Evolutionary conservation across 2,888 invertebrate genomes (phyloP).

Genomic region (Drosophila bunnanda): DNA sequence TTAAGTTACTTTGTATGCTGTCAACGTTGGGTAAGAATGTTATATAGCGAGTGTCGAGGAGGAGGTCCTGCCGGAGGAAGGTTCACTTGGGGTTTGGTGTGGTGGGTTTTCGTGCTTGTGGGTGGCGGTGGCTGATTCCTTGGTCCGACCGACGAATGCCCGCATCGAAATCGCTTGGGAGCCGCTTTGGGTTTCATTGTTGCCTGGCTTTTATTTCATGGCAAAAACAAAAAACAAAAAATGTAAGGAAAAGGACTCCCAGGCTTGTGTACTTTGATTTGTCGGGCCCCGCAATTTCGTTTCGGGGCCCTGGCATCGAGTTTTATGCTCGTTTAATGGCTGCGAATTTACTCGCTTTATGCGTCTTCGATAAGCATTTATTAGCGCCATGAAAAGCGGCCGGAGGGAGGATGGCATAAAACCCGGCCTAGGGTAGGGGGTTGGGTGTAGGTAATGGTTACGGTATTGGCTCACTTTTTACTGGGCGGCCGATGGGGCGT

Average conservation of each 20-base stretch:
- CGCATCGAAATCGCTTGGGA: slow-evolving; percentile 80
- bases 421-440: background rate
- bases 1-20: slow-evolving; percentile 84
- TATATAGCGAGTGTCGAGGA: slow-evolving; percentile 40
- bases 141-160: slow-evolving; percentile 60
- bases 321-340: slow-evolving; percentile 81
- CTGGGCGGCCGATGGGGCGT: slow-evolving; percentile 74
- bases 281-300: slow-evolving; percentile 67
- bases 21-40: slow-evolving; percentile 78
- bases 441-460: slow-evolving; percentile 59
- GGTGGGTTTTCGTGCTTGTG: slow-evolving; percentile 10
- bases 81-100: slow-evolving; percentile 5
- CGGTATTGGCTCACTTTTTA: slow-evolving; percentile 70
- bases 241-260: slow-evolving; percentile 32
- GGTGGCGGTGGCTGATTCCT: slow-evolving; percentile 25
- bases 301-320: slow-evolving; percentile 62
- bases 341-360: slow-evolving; percentile 82
- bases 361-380: slow-evolving; percentile 81
- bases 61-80: slow-evolving; percentile 9
- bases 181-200: slow-evolving; percentile 78
- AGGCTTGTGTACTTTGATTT: slow-evolving; percentile 79
- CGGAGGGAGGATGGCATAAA: background rate
- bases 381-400: slow-evolving; percentile 65
- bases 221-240: slow-evolving; percentile 26
- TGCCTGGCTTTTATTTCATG: slow-evolving; percentile 78